A percentile compares a stretch with the other conserved stretches of the same genome.
Conservation (phyloP, 1,140 invertebrate genomes). For the Araneus ventricosus region DNA sequence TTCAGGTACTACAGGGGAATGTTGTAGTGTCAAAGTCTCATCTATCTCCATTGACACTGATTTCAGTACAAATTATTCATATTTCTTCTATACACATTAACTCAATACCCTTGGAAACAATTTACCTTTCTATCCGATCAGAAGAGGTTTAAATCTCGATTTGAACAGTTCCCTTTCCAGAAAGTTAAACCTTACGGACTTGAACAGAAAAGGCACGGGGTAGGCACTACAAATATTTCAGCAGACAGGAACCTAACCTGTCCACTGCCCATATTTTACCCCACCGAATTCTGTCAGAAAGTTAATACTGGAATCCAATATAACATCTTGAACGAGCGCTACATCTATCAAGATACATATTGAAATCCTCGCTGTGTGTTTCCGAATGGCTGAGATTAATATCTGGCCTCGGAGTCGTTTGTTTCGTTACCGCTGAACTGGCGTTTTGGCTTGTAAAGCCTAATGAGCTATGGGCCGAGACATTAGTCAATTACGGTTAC, state of each 20-base stretch:
- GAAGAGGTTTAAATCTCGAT: too few species aligned
- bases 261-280: background rate
- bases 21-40: too few species aligned
- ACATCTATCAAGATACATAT: background rate
- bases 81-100: too few species aligned
- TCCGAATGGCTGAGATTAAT: background rate
- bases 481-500: background rate
- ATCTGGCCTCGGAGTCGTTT: background rate
- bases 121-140: too few species aligned
- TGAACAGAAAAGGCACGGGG: too few species aligned
- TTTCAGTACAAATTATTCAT: too few species aligned
- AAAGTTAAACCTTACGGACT: too few species aligned
- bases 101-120: too few species aligned
- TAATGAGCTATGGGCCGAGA: background rate
- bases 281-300: background rate
- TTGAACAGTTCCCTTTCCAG: too few species aligned
- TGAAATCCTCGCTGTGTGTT: background rate
- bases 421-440: background rate
- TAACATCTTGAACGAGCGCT: background rate
- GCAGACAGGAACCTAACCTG: background rate
- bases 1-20: too few species aligned
- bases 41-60: too few species aligned
- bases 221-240: background rate
- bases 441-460: constrained; percentile 2
- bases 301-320: background rate